These are phyloP conservation scores for Sepiola atlantica DNA, from an alignment of 2,888 invertebrate species.

Conservation along the genomic window DNA sequence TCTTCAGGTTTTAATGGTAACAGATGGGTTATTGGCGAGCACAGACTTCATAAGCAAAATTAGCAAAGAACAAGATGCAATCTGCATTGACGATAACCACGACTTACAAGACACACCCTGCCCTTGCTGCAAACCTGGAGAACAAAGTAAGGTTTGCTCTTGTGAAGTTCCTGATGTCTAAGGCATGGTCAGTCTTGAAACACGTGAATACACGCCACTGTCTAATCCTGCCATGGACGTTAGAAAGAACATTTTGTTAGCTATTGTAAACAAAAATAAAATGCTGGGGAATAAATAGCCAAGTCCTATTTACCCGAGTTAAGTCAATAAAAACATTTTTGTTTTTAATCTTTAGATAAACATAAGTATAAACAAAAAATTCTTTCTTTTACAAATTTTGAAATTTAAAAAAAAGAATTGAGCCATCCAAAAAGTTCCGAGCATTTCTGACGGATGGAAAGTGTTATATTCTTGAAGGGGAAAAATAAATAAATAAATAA, in stretches of 20 bases:
- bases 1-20: constrained; percentile 35
- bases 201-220: not conserved
- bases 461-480: too few species aligned
- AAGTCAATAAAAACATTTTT: not conserved
- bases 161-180: not conserved
- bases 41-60: not conserved
- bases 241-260: not conserved
- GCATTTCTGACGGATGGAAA: too few species aligned
- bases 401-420: too few species aligned
- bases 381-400: too few species aligned
- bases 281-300: not conserved
- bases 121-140: not conserved
- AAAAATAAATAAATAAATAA: too few species aligned
- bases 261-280: not conserved
- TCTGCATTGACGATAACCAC: not conserved
- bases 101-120: not conserved
- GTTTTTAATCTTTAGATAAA: too few species aligned
- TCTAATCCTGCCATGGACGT: not conserved
- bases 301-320: not conserved
- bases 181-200: not conserved
- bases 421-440: too few species aligned
- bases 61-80: not conserved
- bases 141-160: not conserved
- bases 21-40: not conserved
- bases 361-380: too few species aligned